Evolutionary conservation across 1,140 invertebrate genomes (phyloP).

Genomic region (Leptopilina clavipes): DNA sequence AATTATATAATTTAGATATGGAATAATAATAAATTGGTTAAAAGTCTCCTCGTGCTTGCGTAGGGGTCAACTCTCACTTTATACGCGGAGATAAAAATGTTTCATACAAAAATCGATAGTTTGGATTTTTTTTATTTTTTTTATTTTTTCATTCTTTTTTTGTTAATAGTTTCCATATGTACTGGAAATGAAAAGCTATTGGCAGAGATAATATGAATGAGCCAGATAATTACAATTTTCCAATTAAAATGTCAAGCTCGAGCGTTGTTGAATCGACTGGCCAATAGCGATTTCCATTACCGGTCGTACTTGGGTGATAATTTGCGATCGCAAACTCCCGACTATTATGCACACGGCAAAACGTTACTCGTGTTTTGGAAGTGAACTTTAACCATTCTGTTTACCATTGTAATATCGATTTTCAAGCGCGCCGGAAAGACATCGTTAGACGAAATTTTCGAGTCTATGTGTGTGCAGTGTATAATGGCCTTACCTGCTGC

Average conservation of each 20-base stretch:
- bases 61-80: no score
- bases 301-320: slow-evolving; percentile 61
- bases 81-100: no score
- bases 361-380: not conserved
- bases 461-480: not conserved
- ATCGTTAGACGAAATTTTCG: slow-evolving; percentile 7
- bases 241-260: slow-evolving; percentile 66
- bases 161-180: slow-evolving; percentile 19
- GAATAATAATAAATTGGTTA: no score
- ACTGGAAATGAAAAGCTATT: slow-evolving; percentile 40
- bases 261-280: slow-evolving; percentile 59
- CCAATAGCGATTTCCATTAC: slow-evolving; percentile 68
- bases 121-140: no score
- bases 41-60: no score
- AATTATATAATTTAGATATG: no score
- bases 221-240: slow-evolving; percentile 65
- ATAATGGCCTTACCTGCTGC: not conserved
- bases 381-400: slow-evolving; percentile 12
- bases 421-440: not conserved
- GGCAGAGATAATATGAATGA: slow-evolving; percentile 52
- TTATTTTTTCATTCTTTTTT: not conserved
- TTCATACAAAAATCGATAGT: no score
- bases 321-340: slow-evolving; percentile 63
- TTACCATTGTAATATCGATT: slow-evolving; percentile 17
- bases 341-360: not conserved